Evolutionary conservation across 2,888 invertebrate genomes (phyloP).

Genomic region (Tenthredo notha): DNA sequence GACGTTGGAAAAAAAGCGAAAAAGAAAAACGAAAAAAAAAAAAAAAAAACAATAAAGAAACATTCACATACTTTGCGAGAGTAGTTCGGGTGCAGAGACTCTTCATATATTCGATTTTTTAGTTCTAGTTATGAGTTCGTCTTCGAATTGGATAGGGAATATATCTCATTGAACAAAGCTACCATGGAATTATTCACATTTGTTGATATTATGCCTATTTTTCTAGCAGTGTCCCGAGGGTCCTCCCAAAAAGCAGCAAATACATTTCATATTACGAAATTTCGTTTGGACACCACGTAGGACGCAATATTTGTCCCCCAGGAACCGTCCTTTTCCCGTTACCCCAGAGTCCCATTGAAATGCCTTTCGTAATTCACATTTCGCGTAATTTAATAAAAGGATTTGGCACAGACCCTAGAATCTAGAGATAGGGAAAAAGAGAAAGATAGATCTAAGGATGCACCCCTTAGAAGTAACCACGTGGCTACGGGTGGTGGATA

Average conservation of each 20-base stretch:
- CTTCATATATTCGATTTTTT: not conserved
- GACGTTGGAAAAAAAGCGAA: too few species aligned
- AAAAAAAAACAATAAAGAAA: not conserved
- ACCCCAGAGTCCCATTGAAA: slow-evolving; percentile 42
- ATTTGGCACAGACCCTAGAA: slow-evolving; percentile 41
- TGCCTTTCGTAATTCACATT: slow-evolving; percentile 49
- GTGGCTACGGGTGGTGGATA: slow-evolving; percentile 19
- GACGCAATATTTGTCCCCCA: slow-evolving; percentile 38
- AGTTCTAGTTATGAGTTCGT: not conserved
- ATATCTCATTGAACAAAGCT: not conserved
- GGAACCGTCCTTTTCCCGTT: slow-evolving; percentile 43
- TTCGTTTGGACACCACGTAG: slow-evolving; percentile 44
- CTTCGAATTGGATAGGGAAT: not conserved
- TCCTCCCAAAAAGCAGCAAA: not conserved
- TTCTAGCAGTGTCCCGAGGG: not conserved
- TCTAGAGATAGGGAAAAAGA: not conserved
- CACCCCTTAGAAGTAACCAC: slow-evolving; percentile 46
- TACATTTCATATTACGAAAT: slow-evolving; percentile 22
- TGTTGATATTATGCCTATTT: not conserved
- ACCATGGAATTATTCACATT: not conserved
- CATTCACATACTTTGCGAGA: not conserved
- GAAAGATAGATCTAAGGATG: slow-evolving; percentile 28
- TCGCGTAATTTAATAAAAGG: slow-evolving; percentile 50
- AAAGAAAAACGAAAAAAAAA: not conserved
- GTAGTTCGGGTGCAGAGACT: not conserved